Percentiles rank a stretch among this genome's conserved stretches.
phyloP scores from a whole-genome alignment of 2,113 vertebrate genomes.

The Podiceps cristatus region DNA sequence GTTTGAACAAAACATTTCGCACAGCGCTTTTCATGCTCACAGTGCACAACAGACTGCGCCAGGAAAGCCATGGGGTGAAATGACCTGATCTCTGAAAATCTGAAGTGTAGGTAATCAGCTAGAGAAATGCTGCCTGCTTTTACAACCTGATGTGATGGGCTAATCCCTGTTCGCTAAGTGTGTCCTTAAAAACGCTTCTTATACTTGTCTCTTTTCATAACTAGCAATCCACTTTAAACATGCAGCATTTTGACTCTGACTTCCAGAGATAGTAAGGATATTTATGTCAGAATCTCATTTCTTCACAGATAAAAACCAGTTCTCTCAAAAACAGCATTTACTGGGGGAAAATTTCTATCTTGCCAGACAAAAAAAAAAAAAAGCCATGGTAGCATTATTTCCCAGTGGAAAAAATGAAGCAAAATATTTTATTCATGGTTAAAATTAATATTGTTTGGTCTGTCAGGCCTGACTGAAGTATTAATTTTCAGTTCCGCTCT shows the following conservation, averaged over 20 bases:
- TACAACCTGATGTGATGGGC: background rate
- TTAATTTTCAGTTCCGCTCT: background rate
- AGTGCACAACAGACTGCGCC: background rate
- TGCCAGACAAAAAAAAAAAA: background rate
- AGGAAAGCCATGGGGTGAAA: background rate
- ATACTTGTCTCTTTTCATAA: background rate
- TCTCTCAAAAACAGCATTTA: background rate
- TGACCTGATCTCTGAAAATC: background rate
- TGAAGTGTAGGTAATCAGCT: background rate
- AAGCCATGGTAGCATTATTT: background rate
- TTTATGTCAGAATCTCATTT: background rate
- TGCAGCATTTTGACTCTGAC: background rate
- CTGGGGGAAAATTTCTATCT: background rate
- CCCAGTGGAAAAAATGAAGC: background rate
- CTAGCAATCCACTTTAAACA: background rate
- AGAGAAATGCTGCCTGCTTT: background rate
- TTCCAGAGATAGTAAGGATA: background rate
- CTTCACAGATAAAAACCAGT: background rate
- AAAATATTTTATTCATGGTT: background rate
- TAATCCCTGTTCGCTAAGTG: background rate
- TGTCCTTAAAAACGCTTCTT: background rate
- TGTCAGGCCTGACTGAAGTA: background rate
- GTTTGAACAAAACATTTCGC: background rate
- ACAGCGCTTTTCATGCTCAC: background rate
- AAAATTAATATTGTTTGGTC: background rate